Evolutionary conservation across 2,113 vertebrate species (phyloP).

Genomic region (Loxodonta africana): DNA sequence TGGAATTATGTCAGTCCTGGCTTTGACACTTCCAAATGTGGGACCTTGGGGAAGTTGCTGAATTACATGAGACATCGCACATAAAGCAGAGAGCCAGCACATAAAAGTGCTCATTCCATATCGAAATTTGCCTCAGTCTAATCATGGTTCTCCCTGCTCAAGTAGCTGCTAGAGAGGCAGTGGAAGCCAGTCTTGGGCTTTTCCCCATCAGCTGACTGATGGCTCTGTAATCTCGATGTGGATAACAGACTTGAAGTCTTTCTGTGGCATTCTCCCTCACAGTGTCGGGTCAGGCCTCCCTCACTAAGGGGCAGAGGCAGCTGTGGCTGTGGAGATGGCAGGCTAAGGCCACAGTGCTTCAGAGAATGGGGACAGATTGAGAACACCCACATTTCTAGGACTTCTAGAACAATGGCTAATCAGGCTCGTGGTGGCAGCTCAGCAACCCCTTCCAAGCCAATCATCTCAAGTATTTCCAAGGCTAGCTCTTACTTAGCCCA

Average conservation of each 20-base stretch:
- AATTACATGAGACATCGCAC: accelerated
- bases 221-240: background rate
- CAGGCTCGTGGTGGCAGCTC: background rate
- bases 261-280: background rate
- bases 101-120: accelerated
- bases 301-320: background rate
- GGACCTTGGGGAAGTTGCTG: background rate
- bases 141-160: background rate
- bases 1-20: background rate
- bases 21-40: background rate
- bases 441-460: background rate
- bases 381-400: background rate
- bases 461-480: background rate
- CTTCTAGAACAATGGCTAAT: background rate
- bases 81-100: background rate
- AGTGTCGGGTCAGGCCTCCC: background rate
- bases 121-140: background rate
- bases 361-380: background rate
- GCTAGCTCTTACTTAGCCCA: background rate
- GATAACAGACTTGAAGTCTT: background rate
- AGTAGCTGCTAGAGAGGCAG: background rate
- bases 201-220: background rate
- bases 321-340: background rate
- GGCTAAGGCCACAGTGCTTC: background rate
- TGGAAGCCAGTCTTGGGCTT: background rate